Evolutionary conservation across 2,888 invertebrate species (phyloP).

Genomic region (Drosophila paucipuncta): DNA sequence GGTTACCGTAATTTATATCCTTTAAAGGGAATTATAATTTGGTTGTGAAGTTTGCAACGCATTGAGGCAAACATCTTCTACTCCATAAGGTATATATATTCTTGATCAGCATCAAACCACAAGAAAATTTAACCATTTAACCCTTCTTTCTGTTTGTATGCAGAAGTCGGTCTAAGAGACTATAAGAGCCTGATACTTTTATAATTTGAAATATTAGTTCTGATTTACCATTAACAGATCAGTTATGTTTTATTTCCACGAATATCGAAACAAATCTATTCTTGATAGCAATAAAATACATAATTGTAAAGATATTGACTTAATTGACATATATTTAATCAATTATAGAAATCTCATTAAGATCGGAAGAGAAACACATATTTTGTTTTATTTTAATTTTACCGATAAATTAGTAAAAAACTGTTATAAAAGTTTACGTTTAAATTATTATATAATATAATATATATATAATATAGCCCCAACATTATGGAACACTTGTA

Average conservation of each 20-base stretch:
- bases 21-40: neutral
- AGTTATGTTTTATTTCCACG: neutral
- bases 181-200: neutral
- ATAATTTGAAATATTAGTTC: neutral
- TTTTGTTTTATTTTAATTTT: neutral
- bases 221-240: neutral
- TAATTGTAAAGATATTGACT: no score
- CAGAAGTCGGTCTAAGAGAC: neutral
- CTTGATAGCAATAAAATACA: neutral
- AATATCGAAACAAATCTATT: neutral
- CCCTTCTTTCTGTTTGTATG: neutral
- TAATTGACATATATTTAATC: neutral
- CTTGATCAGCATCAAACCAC: neutral
- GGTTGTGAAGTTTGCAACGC: neutral
- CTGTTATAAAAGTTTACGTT: neutral
- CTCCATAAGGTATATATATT: neutral
- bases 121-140: neutral
- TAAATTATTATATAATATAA: neutral
- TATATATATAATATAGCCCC: neutral
- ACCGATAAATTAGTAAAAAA: no score
- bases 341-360: neutral
- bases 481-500: no score
- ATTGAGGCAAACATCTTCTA: neutral
- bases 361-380: neutral
- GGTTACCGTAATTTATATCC: conserved; percentile 7